Evolutionary conservation across 2,797 vertebrate genomes (phyloP).

Genomic region (Hemitrygon akajei): DNA sequence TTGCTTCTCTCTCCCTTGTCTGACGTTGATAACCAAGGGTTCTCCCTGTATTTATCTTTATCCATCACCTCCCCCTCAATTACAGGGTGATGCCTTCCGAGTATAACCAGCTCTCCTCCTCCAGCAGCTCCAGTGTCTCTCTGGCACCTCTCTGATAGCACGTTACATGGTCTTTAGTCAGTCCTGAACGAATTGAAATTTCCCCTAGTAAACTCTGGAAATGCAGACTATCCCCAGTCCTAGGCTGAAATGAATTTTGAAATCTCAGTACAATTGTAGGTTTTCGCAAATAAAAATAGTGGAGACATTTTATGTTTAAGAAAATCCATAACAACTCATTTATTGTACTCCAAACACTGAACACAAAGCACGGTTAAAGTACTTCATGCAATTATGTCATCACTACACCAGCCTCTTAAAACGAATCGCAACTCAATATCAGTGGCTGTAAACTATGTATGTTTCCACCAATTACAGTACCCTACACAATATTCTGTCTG

Average conservation of each 20-base stretch:
- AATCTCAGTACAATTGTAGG: not conserved
- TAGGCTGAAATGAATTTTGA: not conserved
- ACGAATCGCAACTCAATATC: too few species aligned
- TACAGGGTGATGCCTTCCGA: not conserved
- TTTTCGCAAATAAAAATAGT: too few species aligned
- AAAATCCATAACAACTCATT: too few species aligned
- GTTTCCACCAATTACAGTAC: too few species aligned
- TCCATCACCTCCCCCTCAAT: not conserved
- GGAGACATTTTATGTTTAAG: too few species aligned
- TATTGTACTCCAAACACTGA: too few species aligned
- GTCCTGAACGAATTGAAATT: not conserved
- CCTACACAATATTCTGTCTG: not conserved
- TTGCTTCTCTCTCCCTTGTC: not conserved
- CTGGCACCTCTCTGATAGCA: not conserved
- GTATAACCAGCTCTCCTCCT: not conserved
- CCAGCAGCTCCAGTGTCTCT: not conserved
- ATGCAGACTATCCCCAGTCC: not conserved
- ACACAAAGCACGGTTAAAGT: too few species aligned
- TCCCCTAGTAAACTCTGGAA: not conserved
- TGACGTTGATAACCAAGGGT: not conserved
- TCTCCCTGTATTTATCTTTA: not conserved
- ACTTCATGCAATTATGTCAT: too few species aligned
- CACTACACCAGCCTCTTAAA: too few species aligned
- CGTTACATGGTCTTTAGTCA: not conserved
- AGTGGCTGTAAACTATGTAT: too few species aligned